phyloP scores from a whole-genome alignment of 23 tunicate species.

The Botrylloides violaceus region DNA sequence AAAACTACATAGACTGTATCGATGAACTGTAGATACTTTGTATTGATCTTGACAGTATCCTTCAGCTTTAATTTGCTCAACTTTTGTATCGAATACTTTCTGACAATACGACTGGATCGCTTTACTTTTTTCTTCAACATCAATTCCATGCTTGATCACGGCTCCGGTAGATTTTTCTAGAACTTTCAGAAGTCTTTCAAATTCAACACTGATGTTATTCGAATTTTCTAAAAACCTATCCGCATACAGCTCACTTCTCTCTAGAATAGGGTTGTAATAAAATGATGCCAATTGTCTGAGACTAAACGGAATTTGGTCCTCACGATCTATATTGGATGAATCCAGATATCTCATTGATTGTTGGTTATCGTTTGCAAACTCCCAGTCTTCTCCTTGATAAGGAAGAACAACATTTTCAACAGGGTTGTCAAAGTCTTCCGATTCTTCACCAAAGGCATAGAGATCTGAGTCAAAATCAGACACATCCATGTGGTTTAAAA shows the following conservation, averaged over 20 bases:
- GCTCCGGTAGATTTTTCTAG: conserved; percentile 22
- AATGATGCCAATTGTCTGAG: conserved; percentile 32
- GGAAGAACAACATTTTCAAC: conserved; percentile 48
- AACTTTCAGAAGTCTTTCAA: conserved; percentile 32
- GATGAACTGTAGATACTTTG: conserved; percentile 50
- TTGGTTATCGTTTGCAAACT: conserved; percentile 32
- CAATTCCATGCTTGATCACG: conserved; percentile 18
- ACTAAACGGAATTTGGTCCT: conserved; percentile 50
- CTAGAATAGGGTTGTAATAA: conserved; percentile 63
- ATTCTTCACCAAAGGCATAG: neutral
- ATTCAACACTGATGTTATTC: conserved; percentile 19
- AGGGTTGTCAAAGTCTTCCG: neutral
- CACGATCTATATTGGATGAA: neutral
- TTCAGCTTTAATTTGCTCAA: conserved; percentile 51
- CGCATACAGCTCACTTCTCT: conserved; percentile 34
- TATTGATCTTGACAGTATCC: conserved; percentile 71
- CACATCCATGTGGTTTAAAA: too few relatives aligned
- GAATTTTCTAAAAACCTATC: conserved; percentile 53
- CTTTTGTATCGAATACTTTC: conserved; percentile 30
- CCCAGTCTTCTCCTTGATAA: conserved; percentile 77
- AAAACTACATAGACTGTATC: conserved; percentile 27
- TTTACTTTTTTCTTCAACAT: conserved; percentile 18
- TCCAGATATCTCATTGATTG: conserved; percentile 15
- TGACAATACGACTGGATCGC: conserved; percentile 23
- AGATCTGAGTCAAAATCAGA: neutral